These are phyloP conservation scores for Onychostoma macrolepis DNA, from an alignment of 2,113 vertebrate genomes.

Conservation along the genomic window DNA sequence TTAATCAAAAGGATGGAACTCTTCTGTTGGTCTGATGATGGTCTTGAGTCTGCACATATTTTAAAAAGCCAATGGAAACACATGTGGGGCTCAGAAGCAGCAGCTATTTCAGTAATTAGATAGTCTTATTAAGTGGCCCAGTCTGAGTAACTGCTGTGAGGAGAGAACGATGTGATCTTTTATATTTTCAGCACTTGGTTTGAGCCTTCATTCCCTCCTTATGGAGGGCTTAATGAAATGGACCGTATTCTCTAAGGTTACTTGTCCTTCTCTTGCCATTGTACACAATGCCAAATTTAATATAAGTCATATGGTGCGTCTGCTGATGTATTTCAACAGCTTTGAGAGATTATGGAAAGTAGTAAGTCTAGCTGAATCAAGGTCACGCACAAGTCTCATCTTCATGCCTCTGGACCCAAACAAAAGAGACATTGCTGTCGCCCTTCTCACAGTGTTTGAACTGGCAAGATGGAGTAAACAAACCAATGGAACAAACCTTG, in stretches of 20 bases:
- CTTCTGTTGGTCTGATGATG: background rate
- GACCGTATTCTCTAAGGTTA: background rate
- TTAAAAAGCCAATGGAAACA: slow-evolving; percentile 48
- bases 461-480: slow-evolving; percentile 52
- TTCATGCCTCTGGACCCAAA: slow-evolving; percentile 5
- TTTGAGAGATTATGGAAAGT: slow-evolving; percentile 16
- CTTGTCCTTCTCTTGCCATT: background rate
- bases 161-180: background rate
- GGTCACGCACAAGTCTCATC: background rate
- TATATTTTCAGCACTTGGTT: slow-evolving; percentile 24
- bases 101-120: slow-evolving; percentile 39
- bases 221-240: background rate
- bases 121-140: slow-evolving; percentile 25
- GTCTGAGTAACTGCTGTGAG: slow-evolving; percentile 24
- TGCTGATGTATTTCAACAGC: slow-evolving; percentile 18
- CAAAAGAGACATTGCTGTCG: slow-evolving; percentile 46
- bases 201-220: background rate
- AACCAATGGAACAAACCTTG: slow-evolving; percentile 31
- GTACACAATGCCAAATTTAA: slow-evolving; percentile 15
- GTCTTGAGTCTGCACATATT: background rate
- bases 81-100: slow-evolving; percentile 20
- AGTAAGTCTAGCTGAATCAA: background rate
- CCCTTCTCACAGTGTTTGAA: slow-evolving; percentile 58
- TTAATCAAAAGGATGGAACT: background rate
- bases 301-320: background rate